Percentiles rank a stretch among this genome's conserved stretches.
Conservation (phyloP, 2,888 invertebrate species). For the Himalopsyche anomala region DNA sequence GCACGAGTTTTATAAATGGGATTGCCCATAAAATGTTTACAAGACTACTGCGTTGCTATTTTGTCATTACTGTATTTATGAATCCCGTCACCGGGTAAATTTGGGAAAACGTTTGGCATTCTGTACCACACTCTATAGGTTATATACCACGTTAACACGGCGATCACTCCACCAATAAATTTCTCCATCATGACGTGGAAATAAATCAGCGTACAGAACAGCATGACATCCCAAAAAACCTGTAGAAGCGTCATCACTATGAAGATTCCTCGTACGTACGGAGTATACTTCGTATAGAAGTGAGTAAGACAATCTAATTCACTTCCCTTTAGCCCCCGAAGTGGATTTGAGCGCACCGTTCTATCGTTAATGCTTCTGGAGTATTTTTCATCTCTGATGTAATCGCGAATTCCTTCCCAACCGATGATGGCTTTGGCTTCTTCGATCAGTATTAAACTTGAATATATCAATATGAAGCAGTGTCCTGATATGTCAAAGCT, state of each 20-base stretch:
- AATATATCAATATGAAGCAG: slow-evolving; percentile 95
- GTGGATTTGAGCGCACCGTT: slow-evolving; percentile 79
- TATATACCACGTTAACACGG: slow-evolving; percentile 92
- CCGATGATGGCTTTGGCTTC: slow-evolving; percentile 92
- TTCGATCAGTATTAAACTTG: slow-evolving; percentile 93
- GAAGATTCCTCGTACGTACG: slow-evolving; percentile 87
- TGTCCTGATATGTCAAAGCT: slow-evolving; percentile 98
- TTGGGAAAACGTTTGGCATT: slow-evolving; percentile 79
- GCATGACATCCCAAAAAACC: slow-evolving; percentile 95
- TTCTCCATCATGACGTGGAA: slow-evolving; percentile 98
- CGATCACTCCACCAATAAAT: slow-evolving; percentile 90
- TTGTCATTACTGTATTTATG: slow-evolving; percentile 85
- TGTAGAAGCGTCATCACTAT: slow-evolving; percentile 87
- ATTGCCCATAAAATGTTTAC: slow-evolving; percentile 86
- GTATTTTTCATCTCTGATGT: slow-evolving; percentile 88
- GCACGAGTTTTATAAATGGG: slow-evolving; percentile 78
- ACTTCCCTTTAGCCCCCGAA: slow-evolving; percentile 81
- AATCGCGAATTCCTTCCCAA: slow-evolving; percentile 93
- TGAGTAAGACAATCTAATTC: slow-evolving; percentile 84
- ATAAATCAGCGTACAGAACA: slow-evolving; percentile 93
- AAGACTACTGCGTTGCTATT: slow-evolving; percentile 70
- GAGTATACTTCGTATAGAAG: slow-evolving; percentile 87
- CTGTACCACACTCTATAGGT: slow-evolving; percentile 90
- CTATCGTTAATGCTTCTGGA: slow-evolving; percentile 80
- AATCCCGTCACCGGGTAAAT: slow-evolving; percentile 85